A percentile compares a stretch with the other conserved stretches of the same genome.
Conservation (phyloP, 2,113 vertebrate genomes). For the Trogon melanurus region DNA sequence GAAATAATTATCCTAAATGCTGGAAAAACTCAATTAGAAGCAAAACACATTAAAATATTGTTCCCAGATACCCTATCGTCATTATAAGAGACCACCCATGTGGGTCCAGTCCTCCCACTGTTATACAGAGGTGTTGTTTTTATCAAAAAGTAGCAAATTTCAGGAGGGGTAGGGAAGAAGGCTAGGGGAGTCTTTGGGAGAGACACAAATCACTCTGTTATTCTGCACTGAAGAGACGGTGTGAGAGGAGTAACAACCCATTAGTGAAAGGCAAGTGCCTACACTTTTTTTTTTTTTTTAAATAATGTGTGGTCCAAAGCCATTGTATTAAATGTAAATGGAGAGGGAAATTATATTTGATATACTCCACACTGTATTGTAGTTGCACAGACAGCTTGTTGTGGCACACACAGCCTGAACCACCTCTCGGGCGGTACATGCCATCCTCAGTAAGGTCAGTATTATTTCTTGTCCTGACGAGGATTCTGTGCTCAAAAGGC, state of each 20-base stretch:
- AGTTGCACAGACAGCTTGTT: constrained; percentile 7
- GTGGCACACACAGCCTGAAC: constrained; percentile 36
- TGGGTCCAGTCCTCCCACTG: not conserved
- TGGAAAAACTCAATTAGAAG: constrained; percentile 69
- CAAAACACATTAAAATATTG: constrained; percentile 56
- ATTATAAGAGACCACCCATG: constrained; percentile 65
- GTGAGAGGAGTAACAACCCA: constrained; percentile 27
- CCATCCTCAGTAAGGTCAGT: constrained; percentile 55
- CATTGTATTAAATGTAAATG: constrained; percentile 62
- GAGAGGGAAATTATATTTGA: constrained; percentile 63
- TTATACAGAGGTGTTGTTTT: constrained; percentile 28
- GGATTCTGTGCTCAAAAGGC: constrained; percentile 62
- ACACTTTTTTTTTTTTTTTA: not conserved
- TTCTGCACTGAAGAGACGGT: constrained; percentile 23
- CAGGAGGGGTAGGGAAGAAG: not conserved
- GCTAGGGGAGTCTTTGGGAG: not conserved
- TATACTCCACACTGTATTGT: constrained; percentile 22
- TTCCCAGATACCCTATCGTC: constrained; percentile 65
- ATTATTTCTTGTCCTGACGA: constrained; percentile 63
- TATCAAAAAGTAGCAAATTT: constrained; percentile 18
- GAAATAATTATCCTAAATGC: constrained; percentile 65
- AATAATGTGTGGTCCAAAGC: constrained; percentile 63
- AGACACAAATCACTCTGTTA: constrained; percentile 42
- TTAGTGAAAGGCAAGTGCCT: constrained; percentile 50
- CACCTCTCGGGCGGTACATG: constrained; percentile 1